These are phyloP conservation scores for Hyperopisus bebe DNA, from an alignment of 2,113 vertebrate genomes.

Conservation along the genomic window DNA sequence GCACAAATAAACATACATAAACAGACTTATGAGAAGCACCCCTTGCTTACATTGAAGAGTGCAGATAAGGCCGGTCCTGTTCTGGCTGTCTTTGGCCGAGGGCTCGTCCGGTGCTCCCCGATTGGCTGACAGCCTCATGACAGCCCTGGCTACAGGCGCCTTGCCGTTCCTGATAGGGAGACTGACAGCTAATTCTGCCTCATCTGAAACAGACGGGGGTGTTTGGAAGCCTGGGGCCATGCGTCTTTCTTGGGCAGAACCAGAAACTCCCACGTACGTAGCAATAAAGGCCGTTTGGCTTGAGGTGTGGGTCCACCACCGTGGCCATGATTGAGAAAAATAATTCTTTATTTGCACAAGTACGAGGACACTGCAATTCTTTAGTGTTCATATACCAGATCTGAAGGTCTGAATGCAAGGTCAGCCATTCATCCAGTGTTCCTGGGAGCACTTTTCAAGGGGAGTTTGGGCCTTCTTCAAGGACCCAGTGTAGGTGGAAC, in stretches of 20 bases:
- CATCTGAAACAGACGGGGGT: neutral
- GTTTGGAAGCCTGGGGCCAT: neutral
- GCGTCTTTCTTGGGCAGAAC: conserved; percentile 5
- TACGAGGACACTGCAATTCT: neutral
- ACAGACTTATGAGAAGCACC: neutral
- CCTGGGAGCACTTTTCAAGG: neutral
- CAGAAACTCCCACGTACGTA: neutral
- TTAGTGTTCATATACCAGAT: neutral
- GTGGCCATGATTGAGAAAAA: neutral
- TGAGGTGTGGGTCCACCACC: neutral
- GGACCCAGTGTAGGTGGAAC: neutral
- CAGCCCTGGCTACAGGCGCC: neutral
- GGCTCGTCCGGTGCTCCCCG: neutral
- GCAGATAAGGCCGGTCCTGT: neutral
- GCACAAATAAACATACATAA: neutral
- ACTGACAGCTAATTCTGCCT: neutral
- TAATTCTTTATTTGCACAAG: neutral
- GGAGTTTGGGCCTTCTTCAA: neutral
- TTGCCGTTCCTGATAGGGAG: neutral
- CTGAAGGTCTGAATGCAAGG: neutral
- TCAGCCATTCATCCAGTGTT: neutral
- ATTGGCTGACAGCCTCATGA: neutral
- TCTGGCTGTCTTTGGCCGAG: no score
- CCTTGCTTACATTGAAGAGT: neutral
- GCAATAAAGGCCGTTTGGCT: neutral